Percentiles rank a stretch among this genome's conserved stretches.
These are phyloP conservation scores for Poeciliopsis prolifica DNA, from an alignment of 2,113 vertebrate genomes.

Conservation along the genomic window DNA sequence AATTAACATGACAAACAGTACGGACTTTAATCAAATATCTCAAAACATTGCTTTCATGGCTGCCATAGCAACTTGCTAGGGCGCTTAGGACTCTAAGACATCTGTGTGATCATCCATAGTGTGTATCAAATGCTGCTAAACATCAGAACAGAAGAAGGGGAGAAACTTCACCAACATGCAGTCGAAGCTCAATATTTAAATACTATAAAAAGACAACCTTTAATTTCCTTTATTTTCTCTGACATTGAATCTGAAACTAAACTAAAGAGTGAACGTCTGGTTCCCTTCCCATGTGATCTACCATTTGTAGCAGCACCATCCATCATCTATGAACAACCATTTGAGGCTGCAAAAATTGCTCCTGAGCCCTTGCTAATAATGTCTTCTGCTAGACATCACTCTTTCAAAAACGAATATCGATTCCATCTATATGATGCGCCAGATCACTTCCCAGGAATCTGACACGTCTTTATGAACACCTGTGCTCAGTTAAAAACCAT, in stretches of 20 bases:
- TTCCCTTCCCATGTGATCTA: background rate
- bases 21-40: background rate
- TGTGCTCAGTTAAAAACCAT: slow-evolving; percentile 14
- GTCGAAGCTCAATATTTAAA: background rate
- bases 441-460: slow-evolving; percentile 3
- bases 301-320: background rate
- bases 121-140: background rate
- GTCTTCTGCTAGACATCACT: too few relatives aligned
- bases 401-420: background rate
- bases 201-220: background rate
- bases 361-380: background rate
- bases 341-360: background rate
- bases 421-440: background rate
- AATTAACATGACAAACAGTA: background rate
- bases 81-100: background rate
- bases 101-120: background rate
- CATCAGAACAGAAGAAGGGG: background rate
- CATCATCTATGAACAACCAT: background rate
- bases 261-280: background rate
- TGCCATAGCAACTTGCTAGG: background rate
- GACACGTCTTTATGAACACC: slow-evolving; percentile 9
- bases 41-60: background rate
- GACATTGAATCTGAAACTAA: too few relatives aligned
- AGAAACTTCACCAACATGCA: background rate
- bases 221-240: too few relatives aligned